Base-by-base conservation (phyloP, 1,140 invertebrate genomes). In the Kradibia gibbosae region DNA sequence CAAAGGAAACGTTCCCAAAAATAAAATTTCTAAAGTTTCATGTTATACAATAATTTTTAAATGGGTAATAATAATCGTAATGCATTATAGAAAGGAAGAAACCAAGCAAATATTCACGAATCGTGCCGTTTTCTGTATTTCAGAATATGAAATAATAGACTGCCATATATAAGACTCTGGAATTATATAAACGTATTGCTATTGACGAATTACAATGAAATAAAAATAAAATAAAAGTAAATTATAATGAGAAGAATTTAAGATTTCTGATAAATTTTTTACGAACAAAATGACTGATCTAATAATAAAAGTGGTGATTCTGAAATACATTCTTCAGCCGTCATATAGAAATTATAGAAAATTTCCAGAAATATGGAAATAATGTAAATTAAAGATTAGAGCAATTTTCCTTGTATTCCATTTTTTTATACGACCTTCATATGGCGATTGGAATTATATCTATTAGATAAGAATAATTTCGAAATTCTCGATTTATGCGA, bases 121-220 rank as follows among this genome's bases (percentile, higher is more conserved):
- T 65, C 48, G 73, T 80, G 82, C 74, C 77, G 73, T 76, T 80
- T 80, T 62, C 39, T 74, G 73, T 42, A 50, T 78, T 65, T 48
- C 81, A 39, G 55, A 74, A 75, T 73, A n/a, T 39, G 15, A 79
- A 77, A 78, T 34, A 79, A 82, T 82, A 73, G 83, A 86, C 85
- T 87, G 85, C 74, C 83, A 67, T 79, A 86, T 82, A 88, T 86
- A 87, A 90, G 87, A 90, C 89, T 89, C 78, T 81, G 83, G 85
- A 89, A 89, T 88, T 86, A 87, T 87, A 88, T 84, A 78, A 55
- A 42, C 74, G 22, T n/a, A 20, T 60, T 82, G 67, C 78, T 82
- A 78, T 55, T 45, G 31, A 81, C 60, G 39, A 67, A 39, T 67
- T 67, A 39, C 34, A 67, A 0, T 7, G 8, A 57, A 67, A 67